Evolutionary conservation across 2,797 vertebrate species (phyloP).

Genomic region (Callimico goeldii): DNA sequence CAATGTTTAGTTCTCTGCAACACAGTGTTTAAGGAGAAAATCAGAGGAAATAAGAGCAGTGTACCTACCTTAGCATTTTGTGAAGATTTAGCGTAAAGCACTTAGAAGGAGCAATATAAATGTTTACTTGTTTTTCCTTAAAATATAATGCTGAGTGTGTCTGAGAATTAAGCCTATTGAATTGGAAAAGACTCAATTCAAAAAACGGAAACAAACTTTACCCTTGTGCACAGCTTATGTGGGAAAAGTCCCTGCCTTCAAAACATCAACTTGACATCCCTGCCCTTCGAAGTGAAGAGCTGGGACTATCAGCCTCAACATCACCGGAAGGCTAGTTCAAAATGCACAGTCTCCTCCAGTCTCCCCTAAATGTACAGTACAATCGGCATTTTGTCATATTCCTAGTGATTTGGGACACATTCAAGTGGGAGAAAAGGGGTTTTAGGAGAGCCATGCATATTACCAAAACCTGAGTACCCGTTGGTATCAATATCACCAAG

Average conservation of each 20-base stretch:
- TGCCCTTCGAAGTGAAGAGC: rapidly evolving
- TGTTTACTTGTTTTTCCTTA: not conserved
- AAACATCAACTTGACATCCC: rapidly evolving
- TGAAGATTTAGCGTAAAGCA: not conserved
- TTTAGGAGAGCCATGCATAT: rapidly evolving
- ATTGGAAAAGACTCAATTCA: not conserved
- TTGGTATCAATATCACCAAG: too few relatives aligned
- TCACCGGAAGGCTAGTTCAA: not conserved
- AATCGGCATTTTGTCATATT: not conserved
- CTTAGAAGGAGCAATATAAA: not conserved
- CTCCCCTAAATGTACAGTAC: not conserved
- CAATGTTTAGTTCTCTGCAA: too few relatives aligned
- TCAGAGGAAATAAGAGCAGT: not conserved
- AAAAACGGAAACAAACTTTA: not conserved
- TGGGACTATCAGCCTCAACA: rapidly evolving
- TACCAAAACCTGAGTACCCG: rapidly evolving
- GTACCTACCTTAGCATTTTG: not conserved
- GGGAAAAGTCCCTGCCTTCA: not conserved
- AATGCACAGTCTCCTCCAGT: not conserved
- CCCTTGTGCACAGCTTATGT: rapidly evolving
- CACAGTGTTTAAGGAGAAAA: not conserved
- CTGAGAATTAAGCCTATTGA: not conserved
- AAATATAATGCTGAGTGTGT: not conserved
- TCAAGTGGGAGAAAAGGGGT: not conserved
- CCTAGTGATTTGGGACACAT: not conserved